phyloP scores from a whole-genome alignment of 2,113 vertebrate species.

The Zeus faber region DNA sequence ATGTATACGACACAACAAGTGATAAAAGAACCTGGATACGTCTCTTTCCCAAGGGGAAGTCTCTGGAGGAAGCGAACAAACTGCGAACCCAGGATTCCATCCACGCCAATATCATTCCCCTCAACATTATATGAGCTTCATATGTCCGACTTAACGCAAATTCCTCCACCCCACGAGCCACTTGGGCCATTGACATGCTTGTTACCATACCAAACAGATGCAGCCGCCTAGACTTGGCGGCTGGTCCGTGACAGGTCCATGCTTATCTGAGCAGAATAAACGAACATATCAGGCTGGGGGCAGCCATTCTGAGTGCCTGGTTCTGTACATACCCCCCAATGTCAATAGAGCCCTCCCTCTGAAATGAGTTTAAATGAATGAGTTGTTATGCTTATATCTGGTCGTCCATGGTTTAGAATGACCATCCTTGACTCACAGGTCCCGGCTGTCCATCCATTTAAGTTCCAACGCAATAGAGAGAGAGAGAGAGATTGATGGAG shows the following conservation, averaged over 20 bases:
- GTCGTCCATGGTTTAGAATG: background rate
- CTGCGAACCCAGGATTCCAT: background rate
- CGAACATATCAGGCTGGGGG: too few relatives aligned
- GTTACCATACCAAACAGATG: background rate
- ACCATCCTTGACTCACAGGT: background rate
- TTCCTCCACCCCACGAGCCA: background rate
- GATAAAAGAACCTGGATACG: background rate
- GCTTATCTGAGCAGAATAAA: too few relatives aligned
- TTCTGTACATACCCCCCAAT: background rate
- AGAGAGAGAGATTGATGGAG: background rate
- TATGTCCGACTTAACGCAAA: background rate
- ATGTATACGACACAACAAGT: background rate
- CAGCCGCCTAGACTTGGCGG: too few relatives aligned
- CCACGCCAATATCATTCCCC: background rate
- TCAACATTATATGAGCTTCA: background rate
- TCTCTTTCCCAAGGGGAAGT: background rate
- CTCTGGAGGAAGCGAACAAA: background rate
- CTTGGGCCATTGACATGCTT: background rate
- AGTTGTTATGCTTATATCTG: background rate
- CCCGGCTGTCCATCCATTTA: background rate
- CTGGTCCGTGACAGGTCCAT: too few relatives aligned
- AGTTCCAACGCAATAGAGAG: background rate
- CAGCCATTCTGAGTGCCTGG: too few relatives aligned
- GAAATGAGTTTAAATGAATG: background rate
- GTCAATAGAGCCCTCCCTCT: background rate